Evolutionary conservation across 2,888 invertebrate species (phyloP).

Genomic region (Abrostola tripartita): DNA sequence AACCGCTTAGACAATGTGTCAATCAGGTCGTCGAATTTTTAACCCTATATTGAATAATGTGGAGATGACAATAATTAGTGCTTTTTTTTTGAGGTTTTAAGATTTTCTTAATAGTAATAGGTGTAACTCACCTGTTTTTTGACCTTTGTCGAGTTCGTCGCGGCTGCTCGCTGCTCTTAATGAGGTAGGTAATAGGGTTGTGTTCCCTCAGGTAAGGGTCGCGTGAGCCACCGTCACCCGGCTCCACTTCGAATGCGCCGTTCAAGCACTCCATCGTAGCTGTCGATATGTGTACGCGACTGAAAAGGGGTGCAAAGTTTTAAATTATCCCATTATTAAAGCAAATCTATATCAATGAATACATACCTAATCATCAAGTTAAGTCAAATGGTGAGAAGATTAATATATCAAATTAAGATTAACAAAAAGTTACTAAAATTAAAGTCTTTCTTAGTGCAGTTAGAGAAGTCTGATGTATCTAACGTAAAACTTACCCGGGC

Average conservation of each 20-base stretch:
- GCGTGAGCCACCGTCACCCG: conserved; percentile 95
- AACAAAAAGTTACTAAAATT: not conserved
- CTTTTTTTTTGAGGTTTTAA: not conserved
- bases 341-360: too few species aligned
- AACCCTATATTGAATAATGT: too few species aligned
- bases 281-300: conserved; percentile 98
- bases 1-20: too few species aligned
- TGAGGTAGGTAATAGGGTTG: conserved; percentile 95
- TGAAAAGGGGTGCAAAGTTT: conserved; percentile 66
- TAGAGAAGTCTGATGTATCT: too few species aligned
- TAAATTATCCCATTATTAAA: not conserved
- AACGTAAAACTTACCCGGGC: conserved; percentile 92
- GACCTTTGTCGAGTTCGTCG: conserved; percentile 86
- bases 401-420: too few species aligned
- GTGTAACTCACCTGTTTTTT: conserved; percentile 59
- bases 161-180: conserved; percentile 94
- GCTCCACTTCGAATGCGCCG: conserved; percentile 97
- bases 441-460: not conserved
- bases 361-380: too few species aligned
- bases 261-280: conserved; percentile 95
- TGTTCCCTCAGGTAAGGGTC: conserved; percentile 95
- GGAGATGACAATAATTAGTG: not conserved
- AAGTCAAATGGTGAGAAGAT: too few species aligned
- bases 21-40: too few species aligned
- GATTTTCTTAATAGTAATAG: not conserved